phyloP scores from a whole-genome alignment of 2,113 vertebrate species.

The Nerophis ophidion region DNA sequence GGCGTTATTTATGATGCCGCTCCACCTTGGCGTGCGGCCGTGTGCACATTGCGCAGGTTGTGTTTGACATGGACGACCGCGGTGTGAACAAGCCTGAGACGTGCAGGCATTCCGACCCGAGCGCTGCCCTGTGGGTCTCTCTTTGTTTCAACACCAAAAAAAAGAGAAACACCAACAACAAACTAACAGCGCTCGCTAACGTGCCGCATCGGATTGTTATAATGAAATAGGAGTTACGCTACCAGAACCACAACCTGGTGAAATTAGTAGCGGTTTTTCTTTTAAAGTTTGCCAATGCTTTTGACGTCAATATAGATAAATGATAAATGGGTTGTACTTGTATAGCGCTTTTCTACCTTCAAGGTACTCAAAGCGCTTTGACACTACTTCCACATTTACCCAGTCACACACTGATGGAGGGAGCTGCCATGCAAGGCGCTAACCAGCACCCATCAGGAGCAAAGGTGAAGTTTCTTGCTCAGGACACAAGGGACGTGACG shows the following conservation, averaged over 20 bases:
- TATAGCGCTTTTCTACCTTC: no score
- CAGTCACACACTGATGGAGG: no score
- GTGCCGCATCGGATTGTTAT: slow-evolving; percentile 24
- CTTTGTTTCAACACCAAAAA: slow-evolving; percentile 1
- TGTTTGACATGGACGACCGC: slow-evolving; percentile 67
- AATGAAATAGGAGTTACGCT: slow-evolving; percentile 6
- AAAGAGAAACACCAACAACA: slow-evolving; percentile 45
- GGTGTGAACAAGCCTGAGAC: slow-evolving; percentile 67
- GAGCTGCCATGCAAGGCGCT: no score
- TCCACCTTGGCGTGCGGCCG: slow-evolving; percentile 47
- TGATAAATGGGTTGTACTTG: no score
- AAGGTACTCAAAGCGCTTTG: no score
- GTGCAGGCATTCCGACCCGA: slow-evolving; percentile 52
- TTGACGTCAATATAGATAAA: no score
- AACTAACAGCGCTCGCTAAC: slow-evolving; percentile 32
- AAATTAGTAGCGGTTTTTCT: neutral
- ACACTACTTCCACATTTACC: no score
- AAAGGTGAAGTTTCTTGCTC: no score
- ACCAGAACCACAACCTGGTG: no score
- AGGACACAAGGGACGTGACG: no score
- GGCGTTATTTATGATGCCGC: slow-evolving; percentile 71
- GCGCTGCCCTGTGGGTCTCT: slow-evolving; percentile 48
- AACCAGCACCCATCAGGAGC: no score
- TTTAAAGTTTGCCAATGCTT: no score
- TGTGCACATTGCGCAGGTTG: slow-evolving; percentile 56